These are phyloP conservation scores for Geodia barretti DNA, from an alignment of 37 sponge, comb jelly and placozoan species.

Conservation along the genomic window DNA sequence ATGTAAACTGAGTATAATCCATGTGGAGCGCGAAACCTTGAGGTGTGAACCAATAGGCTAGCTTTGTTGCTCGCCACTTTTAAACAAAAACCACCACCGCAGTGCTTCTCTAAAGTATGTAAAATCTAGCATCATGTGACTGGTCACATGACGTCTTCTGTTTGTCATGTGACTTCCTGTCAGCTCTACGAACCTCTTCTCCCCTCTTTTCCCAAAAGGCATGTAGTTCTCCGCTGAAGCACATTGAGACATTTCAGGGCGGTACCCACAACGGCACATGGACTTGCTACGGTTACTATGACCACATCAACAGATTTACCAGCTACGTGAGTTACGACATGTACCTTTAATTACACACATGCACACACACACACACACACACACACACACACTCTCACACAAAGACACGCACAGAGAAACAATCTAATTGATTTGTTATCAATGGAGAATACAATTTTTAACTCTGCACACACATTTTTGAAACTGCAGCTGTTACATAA, in stretches of 20 bases:
- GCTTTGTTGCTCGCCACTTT: no score
- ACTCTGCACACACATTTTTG: background rate
- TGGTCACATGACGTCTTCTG: no score
- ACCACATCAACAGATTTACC: constrained; percentile 88
- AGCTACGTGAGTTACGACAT: constrained; percentile 55
- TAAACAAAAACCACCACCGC: no score
- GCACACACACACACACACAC: background rate
- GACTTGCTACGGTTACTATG: constrained; percentile 97
- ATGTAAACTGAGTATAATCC: no score
- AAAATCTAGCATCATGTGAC: no score
- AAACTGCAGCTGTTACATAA: background rate
- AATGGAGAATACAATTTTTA: no score
- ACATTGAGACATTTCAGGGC: constrained; percentile 87
- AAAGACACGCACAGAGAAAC: background rate
- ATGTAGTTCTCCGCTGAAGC: constrained; percentile 78
- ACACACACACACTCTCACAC: background rate
- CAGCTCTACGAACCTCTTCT: no score
- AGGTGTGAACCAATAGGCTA: no score
- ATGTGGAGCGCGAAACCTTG: no score
- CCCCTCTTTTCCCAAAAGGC: constrained; percentile 41
- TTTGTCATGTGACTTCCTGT: no score
- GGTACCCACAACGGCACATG: constrained; percentile 99
- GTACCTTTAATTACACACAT: background rate
- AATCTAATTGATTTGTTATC: background rate
- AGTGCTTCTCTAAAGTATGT: no score